Evolutionary conservation across 1,140 invertebrate species (phyloP).

Genomic region (Cephus cinctus): DNA sequence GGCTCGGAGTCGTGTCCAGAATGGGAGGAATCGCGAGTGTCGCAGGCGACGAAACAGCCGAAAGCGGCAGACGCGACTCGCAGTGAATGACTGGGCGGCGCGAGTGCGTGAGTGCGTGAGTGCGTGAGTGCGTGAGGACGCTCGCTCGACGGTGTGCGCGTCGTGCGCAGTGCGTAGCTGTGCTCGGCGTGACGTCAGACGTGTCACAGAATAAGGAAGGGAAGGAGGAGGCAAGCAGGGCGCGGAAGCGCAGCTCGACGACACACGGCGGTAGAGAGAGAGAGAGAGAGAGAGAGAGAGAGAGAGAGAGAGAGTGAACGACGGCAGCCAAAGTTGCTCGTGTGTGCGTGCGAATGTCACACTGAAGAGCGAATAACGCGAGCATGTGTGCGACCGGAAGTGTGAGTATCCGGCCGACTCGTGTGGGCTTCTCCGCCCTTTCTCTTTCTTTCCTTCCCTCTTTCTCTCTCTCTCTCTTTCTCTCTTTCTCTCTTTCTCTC

Average conservation of each 20-base stretch:
- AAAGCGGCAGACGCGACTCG: too few species aligned
- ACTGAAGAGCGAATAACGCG: slow-evolving; percentile 12
- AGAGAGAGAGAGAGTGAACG: too few species aligned
- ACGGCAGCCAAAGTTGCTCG: slow-evolving; percentile 10
- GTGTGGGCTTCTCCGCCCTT: slow-evolving; percentile 51
- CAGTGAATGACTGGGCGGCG: too few species aligned
- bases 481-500: slow-evolving; percentile 18
- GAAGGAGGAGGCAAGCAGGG: background rate
- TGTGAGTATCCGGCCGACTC: slow-evolving; percentile 57
- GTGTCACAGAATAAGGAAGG: background rate
- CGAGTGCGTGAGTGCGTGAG: too few species aligned
- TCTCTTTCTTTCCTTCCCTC: slow-evolving; percentile 30
- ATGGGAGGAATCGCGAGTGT: too few species aligned
- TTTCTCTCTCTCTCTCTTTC: slow-evolving; percentile 30
- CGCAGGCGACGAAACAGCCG: too few species aligned
- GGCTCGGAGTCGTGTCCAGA: too few species aligned
- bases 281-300: background rate
- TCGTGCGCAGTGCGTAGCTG: slow-evolving; percentile 1
- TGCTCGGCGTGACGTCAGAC: slow-evolving; percentile 9
- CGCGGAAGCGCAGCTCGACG: background rate
- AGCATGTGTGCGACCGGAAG: slow-evolving; percentile 57
- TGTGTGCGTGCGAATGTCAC: slow-evolving; percentile 14
- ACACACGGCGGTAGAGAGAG: background rate
- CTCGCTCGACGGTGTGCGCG: background rate
- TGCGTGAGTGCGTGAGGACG: too few species aligned